These are phyloP conservation scores for Fistularia tabacaria DNA, from an alignment of 2,797 vertebrate genomes.

Conservation along the genomic window DNA sequence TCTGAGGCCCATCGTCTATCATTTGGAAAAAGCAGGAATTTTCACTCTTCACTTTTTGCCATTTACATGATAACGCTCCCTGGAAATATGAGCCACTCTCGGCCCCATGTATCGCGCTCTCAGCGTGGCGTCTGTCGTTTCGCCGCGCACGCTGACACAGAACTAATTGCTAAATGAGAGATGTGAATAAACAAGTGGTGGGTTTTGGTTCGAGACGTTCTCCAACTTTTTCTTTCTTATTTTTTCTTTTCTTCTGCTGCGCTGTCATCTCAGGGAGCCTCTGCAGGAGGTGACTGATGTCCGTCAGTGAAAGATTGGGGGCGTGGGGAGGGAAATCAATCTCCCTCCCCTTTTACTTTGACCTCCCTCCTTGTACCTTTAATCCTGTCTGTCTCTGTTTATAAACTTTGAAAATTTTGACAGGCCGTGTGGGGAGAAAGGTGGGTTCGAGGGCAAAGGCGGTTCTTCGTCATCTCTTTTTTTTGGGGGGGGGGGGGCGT, in stretches of 20 bases:
- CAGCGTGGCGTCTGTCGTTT: constrained; percentile 30
- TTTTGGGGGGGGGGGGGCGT: no score
- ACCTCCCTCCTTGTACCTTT: constrained; percentile 69
- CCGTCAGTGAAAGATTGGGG: constrained; percentile 49
- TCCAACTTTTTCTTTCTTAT: no score
- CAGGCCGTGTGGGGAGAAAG: constrained; percentile 38
- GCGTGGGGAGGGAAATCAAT: constrained; percentile 37
- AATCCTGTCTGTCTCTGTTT: constrained; percentile 71
- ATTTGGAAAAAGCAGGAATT: constrained; percentile 47
- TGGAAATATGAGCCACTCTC: constrained; percentile 1
- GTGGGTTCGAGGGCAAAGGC: constrained; percentile 12
- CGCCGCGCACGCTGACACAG: constrained; percentile 2
- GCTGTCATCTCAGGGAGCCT: constrained; percentile 24
- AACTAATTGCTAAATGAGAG: constrained; percentile 21
- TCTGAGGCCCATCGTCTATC: constrained; percentile 33
- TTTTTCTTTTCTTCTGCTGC: no score
- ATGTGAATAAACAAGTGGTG: constrained; percentile 25
- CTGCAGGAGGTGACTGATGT: constrained; percentile 48
- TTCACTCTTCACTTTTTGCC: constrained; percentile 44
- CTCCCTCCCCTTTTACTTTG: constrained; percentile 40
- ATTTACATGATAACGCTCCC: constrained; percentile 54
- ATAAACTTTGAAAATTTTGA: constrained; percentile 70
- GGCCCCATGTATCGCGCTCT: not conserved
- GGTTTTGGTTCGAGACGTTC: not conserved
- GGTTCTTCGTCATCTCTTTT: constrained; percentile 10